Percentiles rank a stretch among this genome's conserved stretches.
These are phyloP conservation scores for Actinostola sp. DNA, from an alignment of 92 coral and sea anemone species.

Conservation along the genomic window DNA sequence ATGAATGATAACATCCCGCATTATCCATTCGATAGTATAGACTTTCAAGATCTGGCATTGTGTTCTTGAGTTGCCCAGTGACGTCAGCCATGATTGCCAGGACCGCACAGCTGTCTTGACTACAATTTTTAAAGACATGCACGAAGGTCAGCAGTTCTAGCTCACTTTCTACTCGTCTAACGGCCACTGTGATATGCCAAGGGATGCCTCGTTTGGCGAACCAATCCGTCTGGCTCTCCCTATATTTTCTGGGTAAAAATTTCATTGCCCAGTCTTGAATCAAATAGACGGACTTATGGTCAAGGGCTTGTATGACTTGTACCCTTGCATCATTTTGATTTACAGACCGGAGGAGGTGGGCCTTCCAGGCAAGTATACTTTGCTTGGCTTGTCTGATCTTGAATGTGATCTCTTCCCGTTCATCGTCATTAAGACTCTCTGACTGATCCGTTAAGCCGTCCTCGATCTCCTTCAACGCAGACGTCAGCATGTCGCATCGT, in stretches of 20 bases:
- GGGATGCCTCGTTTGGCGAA: conserved; percentile 58
- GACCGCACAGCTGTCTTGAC: conserved; percentile 62
- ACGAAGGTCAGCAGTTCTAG: conserved; percentile 64
- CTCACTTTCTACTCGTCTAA: conserved; percentile 39
- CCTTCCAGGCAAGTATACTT: too few relatives aligned
- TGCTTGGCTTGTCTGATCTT: too few relatives aligned
- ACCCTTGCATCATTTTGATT: conserved; percentile 60
- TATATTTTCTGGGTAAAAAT: conserved; percentile 58
- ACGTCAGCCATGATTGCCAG: conserved; percentile 64
- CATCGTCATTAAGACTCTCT: too few relatives aligned
- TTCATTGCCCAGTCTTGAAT: conserved; percentile 46
- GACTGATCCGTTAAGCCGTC: too few relatives aligned
- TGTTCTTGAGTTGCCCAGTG: conserved; percentile 46
- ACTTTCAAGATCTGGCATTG: conserved; percentile 35
- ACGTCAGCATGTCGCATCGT: too few relatives aligned
- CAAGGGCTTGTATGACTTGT: conserved; percentile 42
- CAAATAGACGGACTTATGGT: conserved; percentile 27
- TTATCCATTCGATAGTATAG: conserved; percentile 49
- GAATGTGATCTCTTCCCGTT: too few relatives aligned
- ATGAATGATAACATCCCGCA: conserved; percentile 68
- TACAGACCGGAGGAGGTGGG: conserved; percentile 40
- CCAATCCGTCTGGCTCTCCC: conserved; percentile 71
- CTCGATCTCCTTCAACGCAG: too few relatives aligned
- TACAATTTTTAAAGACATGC: conserved; percentile 64
- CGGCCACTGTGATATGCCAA: conserved; percentile 70